Conservation (phyloP, 2,113 vertebrate genomes). For the Stercorarius parasiticus region DNA sequence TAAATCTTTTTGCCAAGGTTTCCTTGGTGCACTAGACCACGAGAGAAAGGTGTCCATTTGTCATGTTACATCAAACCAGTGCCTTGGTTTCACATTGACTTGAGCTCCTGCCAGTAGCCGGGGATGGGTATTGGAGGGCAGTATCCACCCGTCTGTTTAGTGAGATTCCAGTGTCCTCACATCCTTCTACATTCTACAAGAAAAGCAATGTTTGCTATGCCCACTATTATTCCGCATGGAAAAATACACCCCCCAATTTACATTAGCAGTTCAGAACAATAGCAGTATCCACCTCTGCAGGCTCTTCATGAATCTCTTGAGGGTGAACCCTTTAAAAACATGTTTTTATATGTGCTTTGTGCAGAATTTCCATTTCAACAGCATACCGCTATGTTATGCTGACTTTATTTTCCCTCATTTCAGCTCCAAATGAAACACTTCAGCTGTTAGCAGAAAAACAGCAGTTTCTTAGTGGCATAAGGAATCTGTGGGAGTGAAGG, state of each 20-base stretch:
- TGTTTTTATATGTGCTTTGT: background rate
- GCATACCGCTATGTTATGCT: background rate
- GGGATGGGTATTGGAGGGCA: background rate
- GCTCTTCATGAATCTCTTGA: background rate
- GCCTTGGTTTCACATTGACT: background rate
- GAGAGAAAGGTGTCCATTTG: background rate
- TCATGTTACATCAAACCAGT: background rate
- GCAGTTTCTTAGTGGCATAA: background rate
- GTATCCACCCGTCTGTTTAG: background rate
- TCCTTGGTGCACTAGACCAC: background rate
- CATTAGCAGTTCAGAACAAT: background rate
- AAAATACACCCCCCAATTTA: background rate
- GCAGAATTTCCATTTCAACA: slow-evolving; percentile 3
- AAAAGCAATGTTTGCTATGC: background rate
- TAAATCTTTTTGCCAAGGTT: background rate
- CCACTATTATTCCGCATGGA: background rate
- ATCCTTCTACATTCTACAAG: background rate
- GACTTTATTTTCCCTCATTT: slow-evolving; percentile 7
- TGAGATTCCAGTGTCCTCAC: background rate
- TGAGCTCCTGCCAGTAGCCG: background rate
- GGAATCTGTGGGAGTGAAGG: slow-evolving; percentile 9
- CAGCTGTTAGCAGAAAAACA: background rate
- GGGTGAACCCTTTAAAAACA: background rate
- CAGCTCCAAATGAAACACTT: slow-evolving; percentile 6
- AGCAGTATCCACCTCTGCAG: background rate